A percentile compares a stretch with the other conserved stretches of the same genome.
Conservation (phyloP, 2,797 vertebrate genomes). For the Cuniculus paca region DNA sequence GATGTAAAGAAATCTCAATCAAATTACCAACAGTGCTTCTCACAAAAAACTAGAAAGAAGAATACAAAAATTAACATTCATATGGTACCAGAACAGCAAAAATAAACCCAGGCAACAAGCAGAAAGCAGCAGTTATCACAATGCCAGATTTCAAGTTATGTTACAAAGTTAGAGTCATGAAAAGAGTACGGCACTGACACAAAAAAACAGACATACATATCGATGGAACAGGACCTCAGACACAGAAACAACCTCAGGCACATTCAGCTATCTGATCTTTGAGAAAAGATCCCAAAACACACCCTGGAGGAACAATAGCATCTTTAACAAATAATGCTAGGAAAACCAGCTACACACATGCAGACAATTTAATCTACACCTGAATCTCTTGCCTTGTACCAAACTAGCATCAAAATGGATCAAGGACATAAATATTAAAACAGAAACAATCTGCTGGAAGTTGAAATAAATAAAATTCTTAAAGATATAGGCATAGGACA, state of each 20-base stretch:
- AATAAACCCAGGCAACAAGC: background rate
- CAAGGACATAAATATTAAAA: background rate
- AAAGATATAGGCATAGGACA: background rate
- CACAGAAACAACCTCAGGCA: background rate
- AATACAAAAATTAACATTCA: background rate
- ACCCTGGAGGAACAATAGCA: background rate
- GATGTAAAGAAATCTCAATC: background rate
- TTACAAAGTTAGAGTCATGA: background rate
- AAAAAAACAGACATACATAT: background rate
- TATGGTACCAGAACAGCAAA: background rate
- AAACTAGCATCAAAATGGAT: background rate
- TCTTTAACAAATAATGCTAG: background rate
- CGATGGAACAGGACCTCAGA: background rate
- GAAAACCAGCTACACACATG: background rate
- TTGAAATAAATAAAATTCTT: background rate
- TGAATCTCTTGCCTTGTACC: background rate
- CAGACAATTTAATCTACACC: background rate
- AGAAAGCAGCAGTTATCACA: background rate
- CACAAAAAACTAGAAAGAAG: background rate
- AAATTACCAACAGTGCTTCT: background rate
- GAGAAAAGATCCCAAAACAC: background rate
- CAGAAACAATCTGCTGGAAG: background rate
- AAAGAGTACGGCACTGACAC: background rate
- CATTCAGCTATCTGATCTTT: background rate
- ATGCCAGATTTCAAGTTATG: background rate